These are phyloP conservation scores for Ectropis crepuscularia DNA, from an alignment of 2,888 invertebrate species.

Conservation along the genomic window DNA sequence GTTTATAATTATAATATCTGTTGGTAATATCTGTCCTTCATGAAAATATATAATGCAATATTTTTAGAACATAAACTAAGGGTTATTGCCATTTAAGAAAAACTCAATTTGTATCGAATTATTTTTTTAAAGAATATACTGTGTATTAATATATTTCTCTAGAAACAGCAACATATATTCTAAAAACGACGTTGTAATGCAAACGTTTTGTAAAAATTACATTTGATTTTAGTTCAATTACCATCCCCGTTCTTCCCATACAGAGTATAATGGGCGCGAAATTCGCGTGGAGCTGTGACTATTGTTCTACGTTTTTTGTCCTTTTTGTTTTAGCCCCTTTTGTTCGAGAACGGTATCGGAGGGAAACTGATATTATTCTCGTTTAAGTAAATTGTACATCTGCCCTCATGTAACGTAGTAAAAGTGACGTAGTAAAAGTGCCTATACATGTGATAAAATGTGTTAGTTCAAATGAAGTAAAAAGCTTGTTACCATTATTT, in stretches of 20 bases:
- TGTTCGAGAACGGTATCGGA: conserved; percentile 54
- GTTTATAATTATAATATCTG: no score
- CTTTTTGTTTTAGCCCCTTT: conserved; percentile 73
- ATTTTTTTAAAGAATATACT: no score
- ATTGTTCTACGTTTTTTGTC: conserved; percentile 72
- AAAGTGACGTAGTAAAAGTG: neutral
- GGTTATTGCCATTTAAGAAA: no score
- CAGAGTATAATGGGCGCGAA: conserved; percentile 65
- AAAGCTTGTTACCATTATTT: no score
- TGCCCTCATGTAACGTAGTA: conserved; percentile 37
- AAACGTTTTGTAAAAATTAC: conserved; percentile 4
- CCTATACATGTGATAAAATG: neutral
- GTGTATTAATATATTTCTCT: no score
- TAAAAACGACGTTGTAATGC: neutral
- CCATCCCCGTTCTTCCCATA: conserved; percentile 71
- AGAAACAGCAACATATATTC: neutral
- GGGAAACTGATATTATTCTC: conserved; percentile 59
- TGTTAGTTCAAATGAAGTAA: no score
- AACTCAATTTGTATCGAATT: neutral
- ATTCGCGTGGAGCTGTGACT: conserved; percentile 74
- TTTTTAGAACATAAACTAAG: no score
- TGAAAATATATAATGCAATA: no score
- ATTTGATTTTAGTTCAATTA: conserved; percentile 54
- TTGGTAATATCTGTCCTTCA: no score
- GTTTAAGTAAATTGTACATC: conserved; percentile 42